Evolutionary conservation across 2,797 vertebrate species (phyloP), one percentile per base, ranked within the genome.

Genomic region (Enoplosus armatus): DNA sequence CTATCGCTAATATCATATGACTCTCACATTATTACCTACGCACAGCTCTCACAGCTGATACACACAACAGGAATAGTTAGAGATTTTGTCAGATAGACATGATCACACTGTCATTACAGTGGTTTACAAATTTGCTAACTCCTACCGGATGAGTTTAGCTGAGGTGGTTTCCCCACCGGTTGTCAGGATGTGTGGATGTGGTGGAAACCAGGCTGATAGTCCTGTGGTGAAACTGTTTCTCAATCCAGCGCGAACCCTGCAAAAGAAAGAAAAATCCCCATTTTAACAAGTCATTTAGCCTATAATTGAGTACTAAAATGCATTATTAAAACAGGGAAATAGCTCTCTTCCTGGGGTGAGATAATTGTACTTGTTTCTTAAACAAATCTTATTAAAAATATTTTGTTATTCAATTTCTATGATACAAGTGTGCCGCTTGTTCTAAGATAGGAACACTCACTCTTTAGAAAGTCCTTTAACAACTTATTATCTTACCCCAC

Each of bases 91-190:
- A 61, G 41, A 75, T 55, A 77, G 76, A 61, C 54, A 39, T 6
- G 26, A 79, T 55, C 37, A 50, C 18, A 29, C 43, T 43, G 56
- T 37, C 37, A 45, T 45, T 48, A 67, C 37, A 73, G 63, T 65
- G 68, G 65, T 53, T 73, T 37, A 72, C 14, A 60, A n/a, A 64
- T 56, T 6, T 74, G 33, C 45, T 8, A 43, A 75, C 75, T 82
- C 84, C 72, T 84, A 87, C 83, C 81, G n/a, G 67, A 79, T 74
- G 67, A 78, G 50, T 70, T 71, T 11, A 8, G 47, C 72, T 54
- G 24, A 70, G 79, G 80, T 79, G 77, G 65, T 87, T 84, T 81
- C 78, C 79, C 73, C 73, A 27, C 10, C 7, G 1, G 60, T 35
- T 47, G 41, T 75, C 63, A 67, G 77, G 77, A 79, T 71, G 75